A percentile compares a stretch with the other conserved stretches of the same genome.
phyloP scores from a whole-genome alignment of 2,113 vertebrate genomes.

The Chionodraco myersi region DNA sequence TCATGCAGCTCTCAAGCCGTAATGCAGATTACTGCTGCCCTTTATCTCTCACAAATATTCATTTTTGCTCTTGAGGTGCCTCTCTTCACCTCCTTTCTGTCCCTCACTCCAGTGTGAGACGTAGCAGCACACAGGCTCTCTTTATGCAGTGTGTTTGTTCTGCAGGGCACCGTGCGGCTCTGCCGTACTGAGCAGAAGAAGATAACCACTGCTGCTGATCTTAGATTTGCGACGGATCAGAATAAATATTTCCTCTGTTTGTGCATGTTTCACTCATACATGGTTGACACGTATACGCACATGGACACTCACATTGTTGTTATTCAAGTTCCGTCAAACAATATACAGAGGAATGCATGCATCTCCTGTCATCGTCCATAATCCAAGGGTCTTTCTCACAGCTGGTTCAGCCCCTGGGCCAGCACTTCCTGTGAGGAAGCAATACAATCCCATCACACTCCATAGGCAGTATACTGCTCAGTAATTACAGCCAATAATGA shows the following conservation, averaged over 20 bases:
- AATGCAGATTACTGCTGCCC: not conserved
- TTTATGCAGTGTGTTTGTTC: slow-evolving; percentile 68
- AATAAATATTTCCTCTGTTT: not conserved
- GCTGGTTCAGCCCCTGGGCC: slow-evolving; percentile 40
- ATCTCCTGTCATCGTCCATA: slow-evolving; percentile 23
- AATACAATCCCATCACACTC: slow-evolving; percentile 27
- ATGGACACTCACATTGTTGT: slow-evolving; percentile 19
- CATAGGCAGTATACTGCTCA: not conserved
- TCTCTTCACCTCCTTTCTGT: slow-evolving; percentile 18
- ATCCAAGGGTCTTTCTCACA: slow-evolving; percentile 27
- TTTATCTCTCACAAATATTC: slow-evolving; percentile 19
- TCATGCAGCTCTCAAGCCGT: slow-evolving; percentile 17
- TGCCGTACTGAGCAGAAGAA: slow-evolving; percentile 16
- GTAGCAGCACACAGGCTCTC: slow-evolving; percentile 63
- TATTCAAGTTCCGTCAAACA: slow-evolving; percentile 39
- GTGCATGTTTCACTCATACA: not conserved
- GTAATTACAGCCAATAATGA: slow-evolving; percentile 10
- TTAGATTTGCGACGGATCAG: not conserved
- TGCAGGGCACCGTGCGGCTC: slow-evolving; percentile 25
- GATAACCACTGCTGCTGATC: slow-evolving; percentile 11
- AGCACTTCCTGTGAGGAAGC: slow-evolving; percentile 43
- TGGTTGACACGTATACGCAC: slow-evolving; percentile 21
- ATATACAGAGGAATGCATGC: slow-evolving; percentile 41
- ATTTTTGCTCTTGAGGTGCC: not conserved
- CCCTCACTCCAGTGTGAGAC: slow-evolving; percentile 64